phyloP scores from a whole-genome alignment of 23 tunicate species.

The Oikopleura dioica region DNA sequence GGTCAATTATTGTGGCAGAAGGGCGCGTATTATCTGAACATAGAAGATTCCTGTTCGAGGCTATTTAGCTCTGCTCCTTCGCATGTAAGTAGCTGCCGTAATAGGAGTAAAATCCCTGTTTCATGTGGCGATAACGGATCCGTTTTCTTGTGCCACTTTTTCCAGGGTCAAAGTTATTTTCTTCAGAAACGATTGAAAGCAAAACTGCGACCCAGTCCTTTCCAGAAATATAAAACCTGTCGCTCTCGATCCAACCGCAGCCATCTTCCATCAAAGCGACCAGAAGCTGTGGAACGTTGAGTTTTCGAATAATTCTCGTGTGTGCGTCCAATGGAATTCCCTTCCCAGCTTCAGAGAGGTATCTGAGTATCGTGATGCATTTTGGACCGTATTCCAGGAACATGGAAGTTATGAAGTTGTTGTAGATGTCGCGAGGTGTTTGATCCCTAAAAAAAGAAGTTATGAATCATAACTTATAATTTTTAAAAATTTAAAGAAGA shows the following conservation, averaged over 20 bases:
- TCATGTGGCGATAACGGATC: neutral
- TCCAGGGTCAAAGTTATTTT: too few relatives aligned
- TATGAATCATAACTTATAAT: too few relatives aligned
- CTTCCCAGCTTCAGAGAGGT: conserved; percentile 29
- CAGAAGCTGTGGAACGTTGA: neutral
- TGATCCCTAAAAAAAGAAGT: too few relatives aligned
- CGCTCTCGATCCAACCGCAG: neutral
- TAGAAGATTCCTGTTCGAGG: too few relatives aligned
- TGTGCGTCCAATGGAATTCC: neutral
- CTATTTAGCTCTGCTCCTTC: too few relatives aligned
- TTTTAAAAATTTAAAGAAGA: too few relatives aligned
- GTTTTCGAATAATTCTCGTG: neutral
- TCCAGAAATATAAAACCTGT: neutral
- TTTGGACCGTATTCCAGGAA: conserved; percentile 12
- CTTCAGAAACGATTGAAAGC: too few relatives aligned
- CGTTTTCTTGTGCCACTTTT: neutral
- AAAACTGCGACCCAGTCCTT: too few relatives aligned
- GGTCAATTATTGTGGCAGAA: too few relatives aligned
- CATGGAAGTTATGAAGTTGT: neutral
- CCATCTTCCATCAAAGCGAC: neutral
- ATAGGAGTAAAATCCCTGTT: neutral
- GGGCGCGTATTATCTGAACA: too few relatives aligned
- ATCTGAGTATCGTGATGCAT: conserved; percentile 57
- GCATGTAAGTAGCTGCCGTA: neutral
- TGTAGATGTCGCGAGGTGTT: neutral